Conservation (phyloP, 2,888 invertebrate species). For the Macrophya alboannulata region DNA sequence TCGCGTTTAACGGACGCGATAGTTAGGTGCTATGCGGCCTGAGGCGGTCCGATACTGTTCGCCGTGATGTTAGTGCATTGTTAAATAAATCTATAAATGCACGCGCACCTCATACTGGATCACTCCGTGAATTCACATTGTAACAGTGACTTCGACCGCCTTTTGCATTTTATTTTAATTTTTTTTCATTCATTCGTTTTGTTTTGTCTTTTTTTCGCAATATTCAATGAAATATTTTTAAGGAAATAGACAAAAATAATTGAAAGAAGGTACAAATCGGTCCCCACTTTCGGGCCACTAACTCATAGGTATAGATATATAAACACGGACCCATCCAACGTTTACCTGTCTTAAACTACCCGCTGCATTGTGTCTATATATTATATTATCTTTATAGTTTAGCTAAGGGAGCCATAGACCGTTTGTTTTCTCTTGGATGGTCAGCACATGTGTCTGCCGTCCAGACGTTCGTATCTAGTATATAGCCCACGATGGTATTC, state of each 20-base stretch:
- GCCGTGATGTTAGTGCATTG: background rate
- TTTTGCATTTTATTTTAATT: slow-evolving; percentile 9
- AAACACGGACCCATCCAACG: slow-evolving; percentile 8
- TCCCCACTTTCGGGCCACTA: background rate
- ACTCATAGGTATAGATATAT: background rate
- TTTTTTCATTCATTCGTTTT: background rate
- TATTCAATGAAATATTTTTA: no score
- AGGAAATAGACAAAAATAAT: background rate
- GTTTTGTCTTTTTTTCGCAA: background rate
- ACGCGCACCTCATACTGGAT: background rate
- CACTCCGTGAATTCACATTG: background rate
- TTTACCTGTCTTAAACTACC: slow-evolving; percentile 27
- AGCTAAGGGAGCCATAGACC: slow-evolving; percentile 22
- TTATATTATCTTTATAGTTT: slow-evolving; percentile 46
- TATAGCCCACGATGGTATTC: background rate
- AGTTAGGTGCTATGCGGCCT: slow-evolving; percentile 50
- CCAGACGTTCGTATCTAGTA: slow-evolving; percentile 25
- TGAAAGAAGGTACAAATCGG: background rate
- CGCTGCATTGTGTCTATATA: background rate
- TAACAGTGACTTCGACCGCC: slow-evolving; percentile 30
- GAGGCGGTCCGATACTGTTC: slow-evolving; percentile 39
- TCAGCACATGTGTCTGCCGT: slow-evolving; percentile 32
- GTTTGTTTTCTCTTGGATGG: slow-evolving; percentile 41
- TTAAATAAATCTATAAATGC: background rate
- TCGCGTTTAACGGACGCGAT: background rate